Base-by-base conservation (phyloP, 1,140 invertebrate species). In the Physella acuta region DNA sequence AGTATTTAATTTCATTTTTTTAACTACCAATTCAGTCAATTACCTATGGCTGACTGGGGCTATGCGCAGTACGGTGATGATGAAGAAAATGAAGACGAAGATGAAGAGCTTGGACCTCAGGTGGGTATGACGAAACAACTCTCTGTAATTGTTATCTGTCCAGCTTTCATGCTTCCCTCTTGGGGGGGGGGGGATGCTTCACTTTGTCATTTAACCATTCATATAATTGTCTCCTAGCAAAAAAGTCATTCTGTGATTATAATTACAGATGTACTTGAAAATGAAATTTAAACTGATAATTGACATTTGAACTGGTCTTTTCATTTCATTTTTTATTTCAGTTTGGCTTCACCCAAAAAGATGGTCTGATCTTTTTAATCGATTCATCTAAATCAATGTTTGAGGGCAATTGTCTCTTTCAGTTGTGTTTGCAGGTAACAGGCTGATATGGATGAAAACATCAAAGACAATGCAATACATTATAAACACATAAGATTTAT, bases 351-450 rank as follows among this genome's bases (percentile, higher is more conserved):
- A 63, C 65, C 17, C 62, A 73, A 34, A 68, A 79, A 69, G 85
- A 87, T 83, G 85, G 84, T 2, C 63, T 86, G 31, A 85, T 87
- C 5, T 85, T 87, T 70, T 70, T 87, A 26, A 78, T 87, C 62
- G 86, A 87, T 74, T 82, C 84, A 51, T 80, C 84, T 1, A 76
- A 83, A 60, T 68, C 76, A 8, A 87, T 87, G 86, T 87, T 87
- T 80, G 80, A 81, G 28, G 76, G 78, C n/a, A 74, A 78, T 70
- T 80, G 73, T 70, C 76, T 80, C 52, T 85, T 85, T 73, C 78
- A 84, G 61, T 62, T 82, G 26, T 83, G 80, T 71, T 76, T 85
- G 28, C 82, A 78, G 77, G 84, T 85, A 77, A 71, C 8, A 56
- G 26, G 16, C 11, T 49, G 44, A 49, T 49, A 11, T n/a, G n/a